Conservation (phyloP, 2,797 vertebrate species). For the Melanotaenia boesemani region DNA sequence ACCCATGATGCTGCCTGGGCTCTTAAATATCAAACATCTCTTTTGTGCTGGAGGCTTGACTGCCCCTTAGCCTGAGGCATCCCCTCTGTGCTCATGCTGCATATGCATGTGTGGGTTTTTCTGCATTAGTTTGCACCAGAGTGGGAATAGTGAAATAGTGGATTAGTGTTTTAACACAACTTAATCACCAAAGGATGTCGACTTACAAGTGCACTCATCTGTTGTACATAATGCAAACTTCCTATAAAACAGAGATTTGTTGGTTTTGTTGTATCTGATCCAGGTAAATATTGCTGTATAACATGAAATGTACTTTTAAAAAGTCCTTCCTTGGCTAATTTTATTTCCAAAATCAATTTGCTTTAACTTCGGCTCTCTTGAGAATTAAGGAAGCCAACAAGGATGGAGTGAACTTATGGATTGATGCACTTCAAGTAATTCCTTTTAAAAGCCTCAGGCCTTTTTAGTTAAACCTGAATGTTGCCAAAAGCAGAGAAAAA, state of each 20-base stretch:
- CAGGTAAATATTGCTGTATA: not conserved
- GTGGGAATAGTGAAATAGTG: not conserved
- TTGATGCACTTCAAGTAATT: conserved; percentile 25
- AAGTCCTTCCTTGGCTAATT: conserved; percentile 11
- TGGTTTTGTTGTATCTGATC: not conserved
- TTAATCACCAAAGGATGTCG: conserved; percentile 11
- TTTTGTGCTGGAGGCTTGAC: conserved; percentile 66
- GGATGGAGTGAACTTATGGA: conserved; percentile 23
- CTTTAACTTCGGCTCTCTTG: conserved; percentile 3
- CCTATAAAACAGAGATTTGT: conserved; percentile 24
- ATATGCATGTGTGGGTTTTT: conserved; percentile 43
- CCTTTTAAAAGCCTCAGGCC: conserved; percentile 31
- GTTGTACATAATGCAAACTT: conserved; percentile 24
- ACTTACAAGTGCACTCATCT: conserved; percentile 13
- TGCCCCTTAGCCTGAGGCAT: conserved; percentile 55
- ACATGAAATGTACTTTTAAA: not conserved
- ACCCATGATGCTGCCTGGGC: conserved; percentile 73
- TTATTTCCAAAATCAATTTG: conserved; percentile 16
- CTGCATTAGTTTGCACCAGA: conserved; percentile 7
- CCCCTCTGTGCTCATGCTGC: conserved; percentile 41
- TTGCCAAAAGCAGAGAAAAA: conserved; percentile 16
- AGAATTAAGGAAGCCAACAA: not conserved
- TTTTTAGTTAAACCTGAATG: conserved; percentile 26
- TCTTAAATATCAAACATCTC: conserved; percentile 78
- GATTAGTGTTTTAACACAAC: conserved; percentile 29